These are phyloP conservation scores for Empis livida DNA, from an alignment of 2,888 invertebrate species.

Conservation along the genomic window DNA sequence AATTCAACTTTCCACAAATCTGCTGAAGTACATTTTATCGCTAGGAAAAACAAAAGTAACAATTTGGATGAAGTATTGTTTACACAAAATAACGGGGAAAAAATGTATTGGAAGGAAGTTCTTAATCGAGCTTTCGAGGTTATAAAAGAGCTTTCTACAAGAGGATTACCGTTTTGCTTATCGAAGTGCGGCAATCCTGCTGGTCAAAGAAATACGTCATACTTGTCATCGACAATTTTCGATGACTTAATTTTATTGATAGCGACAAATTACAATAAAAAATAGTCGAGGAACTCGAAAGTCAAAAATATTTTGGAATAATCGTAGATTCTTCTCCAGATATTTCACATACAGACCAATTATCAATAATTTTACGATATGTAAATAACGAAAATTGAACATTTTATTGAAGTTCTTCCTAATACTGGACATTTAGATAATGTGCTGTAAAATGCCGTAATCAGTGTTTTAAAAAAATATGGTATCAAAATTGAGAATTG, in stretches of 20 bases:
- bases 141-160: constrained; percentile 8
- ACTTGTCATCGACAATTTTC: constrained; percentile 18
- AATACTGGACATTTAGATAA: constrained; percentile 1
- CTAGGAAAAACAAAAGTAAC: too few species aligned
- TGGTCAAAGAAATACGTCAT: constrained; percentile 17
- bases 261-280: constrained; percentile 15
- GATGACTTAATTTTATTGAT: constrained; percentile 19
- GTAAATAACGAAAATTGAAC: constrained; percentile 12
- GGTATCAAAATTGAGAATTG: constrained; percentile 1
- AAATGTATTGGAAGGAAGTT: too few species aligned
- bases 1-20: too few species aligned
- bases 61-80: too few species aligned
- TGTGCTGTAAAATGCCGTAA: constrained; percentile 17
- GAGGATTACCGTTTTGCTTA: constrained; percentile 11
- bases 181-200: constrained; percentile 14
- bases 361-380: constrained; percentile 21
- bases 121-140: too few species aligned
- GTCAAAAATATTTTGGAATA: constrained; percentile 18
- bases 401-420: background rate
- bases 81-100: too few species aligned
- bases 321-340: constrained; percentile 24
- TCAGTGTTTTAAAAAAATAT: background rate
- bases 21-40: too few species aligned
- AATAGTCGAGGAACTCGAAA: constrained; percentile 12
- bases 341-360: constrained; percentile 21